Evolutionary conservation across 2,888 invertebrate genomes (phyloP), one percentile per base, ranked within the genome.

Genomic region (Spodoptera exigua): DNA sequence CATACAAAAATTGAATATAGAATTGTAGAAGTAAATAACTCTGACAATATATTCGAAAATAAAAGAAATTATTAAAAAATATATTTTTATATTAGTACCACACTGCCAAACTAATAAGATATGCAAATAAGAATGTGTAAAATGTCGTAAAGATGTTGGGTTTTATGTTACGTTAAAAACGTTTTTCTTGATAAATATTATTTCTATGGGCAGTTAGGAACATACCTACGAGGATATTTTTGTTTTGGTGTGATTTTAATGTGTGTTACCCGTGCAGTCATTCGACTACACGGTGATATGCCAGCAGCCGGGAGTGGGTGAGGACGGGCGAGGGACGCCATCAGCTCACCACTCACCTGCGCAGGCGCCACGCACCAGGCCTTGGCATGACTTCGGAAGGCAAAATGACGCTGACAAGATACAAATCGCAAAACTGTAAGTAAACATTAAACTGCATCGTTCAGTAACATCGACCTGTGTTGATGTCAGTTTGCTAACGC

Each of bases 391-490:
- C 94, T 98, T 98, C 91, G 98, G 98, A 58, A 95, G 98, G 74
- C 98, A 98, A 88, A 98, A 98, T 86, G 98, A 98, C 90, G 98
- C 98, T 58, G 98, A 98, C 92, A 98, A 98, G 95, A 98, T 99
- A 87, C 98, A 99, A 95, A 99, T 99, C 95, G 98, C 98, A 90
- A 99, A 99, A 97, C 95, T 98, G 98, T 99, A 95, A 98, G 98
- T 97, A 77, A 27, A 27, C 51, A 17, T 59, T 51, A 16, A 3
- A n/a, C 17, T 13, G 7, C 4, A 21, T 39, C 45, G 27, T 46
- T 12, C 52, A 54, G 34, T 41, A 54, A 43, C 51, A 39, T 37
- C 40, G 43, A 27, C 47, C 7, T 35, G 45, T 60, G 48, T 54
- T 18, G 37, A 49, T 61, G 57, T 51, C 46, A 51, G 58, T 66